Conservation (phyloP, 2,888 invertebrate species). For the Noctua fimbriata region DNA sequence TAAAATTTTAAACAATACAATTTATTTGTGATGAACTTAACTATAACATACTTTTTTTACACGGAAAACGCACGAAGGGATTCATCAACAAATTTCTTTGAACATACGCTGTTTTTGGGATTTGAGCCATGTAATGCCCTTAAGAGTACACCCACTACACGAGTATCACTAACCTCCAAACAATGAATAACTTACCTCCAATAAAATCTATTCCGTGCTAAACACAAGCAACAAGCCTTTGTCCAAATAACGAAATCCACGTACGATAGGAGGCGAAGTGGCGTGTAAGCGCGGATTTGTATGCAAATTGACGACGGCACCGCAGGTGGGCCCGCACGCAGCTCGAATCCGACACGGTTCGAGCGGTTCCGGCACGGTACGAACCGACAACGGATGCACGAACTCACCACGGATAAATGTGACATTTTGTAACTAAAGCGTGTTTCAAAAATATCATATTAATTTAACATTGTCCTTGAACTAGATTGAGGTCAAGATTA, state of each 20-base stretch:
- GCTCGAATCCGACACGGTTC: conserved; percentile 27
- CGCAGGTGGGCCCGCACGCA: conserved; percentile 66
- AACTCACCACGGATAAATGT: neutral
- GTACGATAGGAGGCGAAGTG: conserved; percentile 59
- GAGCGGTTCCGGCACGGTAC: conserved; percentile 6
- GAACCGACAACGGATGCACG: conserved; percentile 4
- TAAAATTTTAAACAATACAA: too few species aligned
- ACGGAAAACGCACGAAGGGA: too few species aligned
- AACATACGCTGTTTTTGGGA: too few species aligned
- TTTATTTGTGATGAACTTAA: too few species aligned
- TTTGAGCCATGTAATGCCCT: too few species aligned
- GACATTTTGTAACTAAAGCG: neutral
- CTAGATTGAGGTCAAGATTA: too few species aligned
- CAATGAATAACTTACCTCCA: conserved; percentile 60
- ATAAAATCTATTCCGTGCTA: conserved; percentile 61
- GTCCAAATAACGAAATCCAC: conserved; percentile 68
- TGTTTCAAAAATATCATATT: neutral
- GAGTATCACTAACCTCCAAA: conserved; percentile 1
- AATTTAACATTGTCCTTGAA: too few species aligned
- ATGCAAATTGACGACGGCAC: conserved; percentile 69
- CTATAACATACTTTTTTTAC: too few species aligned
- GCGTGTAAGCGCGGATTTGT: conserved; percentile 71
- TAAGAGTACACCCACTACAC: neutral
- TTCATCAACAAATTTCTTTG: too few species aligned
- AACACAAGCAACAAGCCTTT: conserved; percentile 53